Percentiles rank a stretch among this genome's conserved stretches.
Evolutionary conservation across 2,113 vertebrate species (phyloP).

Genomic region (Pipra filicauda): DNA sequence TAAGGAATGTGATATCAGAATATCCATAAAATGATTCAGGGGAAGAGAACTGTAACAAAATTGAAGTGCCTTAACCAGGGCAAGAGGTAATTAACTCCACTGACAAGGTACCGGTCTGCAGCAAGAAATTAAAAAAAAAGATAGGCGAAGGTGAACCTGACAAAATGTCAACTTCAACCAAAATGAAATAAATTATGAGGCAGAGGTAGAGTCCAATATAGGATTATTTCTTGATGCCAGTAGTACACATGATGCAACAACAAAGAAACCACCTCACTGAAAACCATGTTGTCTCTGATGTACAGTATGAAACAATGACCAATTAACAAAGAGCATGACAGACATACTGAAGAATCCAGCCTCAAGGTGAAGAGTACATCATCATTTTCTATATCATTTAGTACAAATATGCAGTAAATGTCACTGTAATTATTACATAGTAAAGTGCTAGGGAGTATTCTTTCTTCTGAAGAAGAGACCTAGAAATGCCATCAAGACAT

Average conservation of each 20-base stretch:
- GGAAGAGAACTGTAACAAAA: neutral
- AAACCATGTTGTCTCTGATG: neutral
- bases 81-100: neutral
- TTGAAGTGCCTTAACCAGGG: neutral
- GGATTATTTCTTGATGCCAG: neutral
- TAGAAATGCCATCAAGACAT: neutral
- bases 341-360: neutral
- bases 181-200: neutral
- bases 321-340: neutral
- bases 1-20: neutral
- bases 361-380: neutral
- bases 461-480: neutral
- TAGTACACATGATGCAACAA: neutral
- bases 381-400: neutral
- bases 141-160: neutral
- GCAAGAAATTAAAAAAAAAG: neutral
- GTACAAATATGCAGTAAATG: neutral
- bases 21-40: neutral
- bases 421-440: neutral
- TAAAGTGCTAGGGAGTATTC: neutral
- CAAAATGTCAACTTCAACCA: neutral
- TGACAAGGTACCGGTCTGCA: neutral
- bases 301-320: neutral
- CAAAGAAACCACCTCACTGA: neutral
- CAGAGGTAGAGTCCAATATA: neutral